These are phyloP conservation scores for Tautogolabrus adspersus DNA, from an alignment of 2,113 vertebrate species.

Conservation along the genomic window DNA sequence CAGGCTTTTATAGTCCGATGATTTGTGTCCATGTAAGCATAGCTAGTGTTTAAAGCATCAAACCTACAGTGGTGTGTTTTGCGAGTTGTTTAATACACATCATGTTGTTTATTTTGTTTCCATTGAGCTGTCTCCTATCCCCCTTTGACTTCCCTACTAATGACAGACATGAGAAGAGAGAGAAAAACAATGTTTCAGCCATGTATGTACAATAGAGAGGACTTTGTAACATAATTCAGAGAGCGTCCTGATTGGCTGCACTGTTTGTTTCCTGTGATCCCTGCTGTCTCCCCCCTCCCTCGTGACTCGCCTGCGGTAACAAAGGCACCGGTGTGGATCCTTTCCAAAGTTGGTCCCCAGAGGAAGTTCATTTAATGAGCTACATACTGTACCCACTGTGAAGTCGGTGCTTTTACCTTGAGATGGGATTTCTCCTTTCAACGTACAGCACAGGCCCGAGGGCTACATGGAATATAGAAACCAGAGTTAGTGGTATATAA, in stretches of 20 bases:
- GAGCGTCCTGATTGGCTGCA: constrained; percentile 55
- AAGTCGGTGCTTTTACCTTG: constrained; percentile 67
- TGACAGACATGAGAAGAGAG: constrained; percentile 39
- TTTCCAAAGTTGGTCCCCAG: constrained; percentile 49
- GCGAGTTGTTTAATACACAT: neutral
- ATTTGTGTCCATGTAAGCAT: neutral
- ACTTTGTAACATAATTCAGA: constrained; percentile 48
- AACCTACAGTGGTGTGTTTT: neutral
- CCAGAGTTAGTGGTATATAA: constrained; percentile 42
- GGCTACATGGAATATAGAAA: constrained; percentile 44
- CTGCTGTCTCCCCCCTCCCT: constrained; percentile 51
- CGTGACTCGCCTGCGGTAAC: constrained; percentile 61
- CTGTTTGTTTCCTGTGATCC: constrained; percentile 72
- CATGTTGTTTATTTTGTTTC: constrained; percentile 12
- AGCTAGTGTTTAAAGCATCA: neutral
- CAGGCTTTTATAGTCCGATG: no score
- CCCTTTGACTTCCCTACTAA: constrained; percentile 60
- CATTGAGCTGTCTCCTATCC: constrained; percentile 39
- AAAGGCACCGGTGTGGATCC: constrained; percentile 63
- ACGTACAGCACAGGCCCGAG: constrained; percentile 30
- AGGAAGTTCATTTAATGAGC: constrained; percentile 72
- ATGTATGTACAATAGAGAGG: constrained; percentile 42
- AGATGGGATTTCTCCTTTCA: constrained; percentile 40
- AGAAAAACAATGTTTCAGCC: constrained; percentile 52
- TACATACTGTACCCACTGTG: constrained; percentile 58